phyloP scores from a whole-genome alignment of 2,797 vertebrate genomes.

The Diplodus puntazzo region DNA sequence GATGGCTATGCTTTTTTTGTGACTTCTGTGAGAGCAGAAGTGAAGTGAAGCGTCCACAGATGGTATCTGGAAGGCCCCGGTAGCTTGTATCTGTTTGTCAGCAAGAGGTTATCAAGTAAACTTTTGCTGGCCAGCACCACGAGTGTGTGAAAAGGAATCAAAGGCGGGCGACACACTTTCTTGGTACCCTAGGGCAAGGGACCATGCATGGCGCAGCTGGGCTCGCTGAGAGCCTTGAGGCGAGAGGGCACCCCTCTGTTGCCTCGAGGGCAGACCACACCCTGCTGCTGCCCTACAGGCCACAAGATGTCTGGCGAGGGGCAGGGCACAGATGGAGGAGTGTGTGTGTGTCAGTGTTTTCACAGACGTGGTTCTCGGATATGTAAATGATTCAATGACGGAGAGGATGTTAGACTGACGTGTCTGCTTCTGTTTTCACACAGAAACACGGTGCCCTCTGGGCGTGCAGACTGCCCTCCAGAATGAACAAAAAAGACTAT shows the following conservation, averaged over 20 bases:
- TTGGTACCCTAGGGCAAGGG: slow-evolving; percentile 54
- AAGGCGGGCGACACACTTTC: slow-evolving; percentile 64
- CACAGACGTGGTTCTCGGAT: slow-evolving; percentile 18
- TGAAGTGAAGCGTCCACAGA: slow-evolving; percentile 31
- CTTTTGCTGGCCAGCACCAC: slow-evolving; percentile 40
- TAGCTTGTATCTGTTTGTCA: slow-evolving; percentile 43
- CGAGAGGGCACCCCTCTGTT: slow-evolving; percentile 76
- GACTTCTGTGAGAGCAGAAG: slow-evolving; percentile 7
- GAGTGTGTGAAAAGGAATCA: slow-evolving; percentile 65
- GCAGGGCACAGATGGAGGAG: slow-evolving; percentile 73
- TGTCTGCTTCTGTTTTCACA: background rate
- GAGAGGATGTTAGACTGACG: background rate
- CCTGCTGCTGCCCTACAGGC: slow-evolving; percentile 71
- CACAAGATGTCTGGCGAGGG: slow-evolving; percentile 70
- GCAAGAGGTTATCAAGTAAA: slow-evolving; percentile 60
- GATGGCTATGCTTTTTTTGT: background rate
- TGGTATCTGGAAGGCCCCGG: slow-evolving; percentile 12
- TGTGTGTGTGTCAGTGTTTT: slow-evolving; percentile 40
- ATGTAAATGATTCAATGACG: slow-evolving; percentile 27
- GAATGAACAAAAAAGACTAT: background rate
- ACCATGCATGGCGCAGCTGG: slow-evolving; percentile 81
- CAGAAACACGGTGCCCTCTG: background rate
- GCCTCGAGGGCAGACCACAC: slow-evolving; percentile 75
- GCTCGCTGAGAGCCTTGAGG: slow-evolving; percentile 78
- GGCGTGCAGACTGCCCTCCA: background rate